Base-by-base conservation (phyloP, 2,113 vertebrate species). In the Siniperca chuatsi region DNA sequence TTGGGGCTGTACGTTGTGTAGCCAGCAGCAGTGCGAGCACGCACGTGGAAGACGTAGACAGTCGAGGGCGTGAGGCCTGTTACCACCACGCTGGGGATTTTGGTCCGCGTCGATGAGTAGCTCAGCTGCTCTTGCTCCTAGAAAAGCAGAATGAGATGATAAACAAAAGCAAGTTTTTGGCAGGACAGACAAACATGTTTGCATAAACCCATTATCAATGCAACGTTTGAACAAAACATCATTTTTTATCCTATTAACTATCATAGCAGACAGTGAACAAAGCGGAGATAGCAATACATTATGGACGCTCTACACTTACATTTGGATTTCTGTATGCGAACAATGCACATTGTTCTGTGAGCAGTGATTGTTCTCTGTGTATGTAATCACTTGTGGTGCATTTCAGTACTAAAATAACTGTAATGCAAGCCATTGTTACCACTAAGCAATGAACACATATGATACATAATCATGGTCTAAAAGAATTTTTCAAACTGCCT, bases 61-160 rank as follows among this genome's bases (percentile, higher is more conserved):
- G 97, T 98, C 35, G 98, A 97, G 83, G 98, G 97, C 94, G 97
- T 97, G 93, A 99, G 98, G 82, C 98, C 97, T 20, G 97, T 97
- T 86, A 99, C 93, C 90, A 98, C 97, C 93, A 97, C 97, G 81
- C 96, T 98, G 90, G 97, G 96, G 90, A 94, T 93, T 92, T 97
- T 98, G 92, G 98, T 98, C 75, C 98, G 96, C 52, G 97, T 98
- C 74, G 98, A 99, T 67, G 98, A 99, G 93, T 99, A 99, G 92
- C 98, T 99, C 93, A 98, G 95, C 93, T 99, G 98, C 85, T 99
- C 98, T 84, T 98, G 96, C 83, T 98, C 98, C 98, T 99, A 87
- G 52, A 71, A 48, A 80, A 44, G 5, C 20, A 75, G 13, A 58
- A 75, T 79, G 54, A 76, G 20, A 78, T 57, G 69, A 79, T 57